A percentile compares a stretch with the other conserved stretches of the same genome.
Evolutionary conservation across 2,888 invertebrate species (phyloP).

Genomic region (Cosmorhoe ocellata): DNA sequence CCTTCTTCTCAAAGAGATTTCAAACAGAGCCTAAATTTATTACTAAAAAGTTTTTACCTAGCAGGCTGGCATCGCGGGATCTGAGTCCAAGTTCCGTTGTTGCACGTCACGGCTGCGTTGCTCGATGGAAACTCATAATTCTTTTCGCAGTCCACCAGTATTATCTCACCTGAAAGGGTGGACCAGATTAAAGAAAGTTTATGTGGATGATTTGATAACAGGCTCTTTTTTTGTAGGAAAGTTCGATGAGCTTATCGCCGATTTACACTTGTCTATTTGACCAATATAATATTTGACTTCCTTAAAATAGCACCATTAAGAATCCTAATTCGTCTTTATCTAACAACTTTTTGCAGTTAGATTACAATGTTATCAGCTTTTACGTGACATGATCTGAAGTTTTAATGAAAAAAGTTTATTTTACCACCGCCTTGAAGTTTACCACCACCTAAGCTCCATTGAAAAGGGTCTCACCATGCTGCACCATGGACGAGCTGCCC

Average conservation of each 20-base stretch:
- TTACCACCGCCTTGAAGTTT: no score
- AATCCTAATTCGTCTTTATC: no score
- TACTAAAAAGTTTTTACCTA: conserved; percentile 83
- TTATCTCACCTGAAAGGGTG: conserved; percentile 67
- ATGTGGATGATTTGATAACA: background rate
- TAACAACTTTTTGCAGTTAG: no score
- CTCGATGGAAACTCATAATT: conserved; percentile 92
- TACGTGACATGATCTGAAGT: no score
- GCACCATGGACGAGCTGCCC: conserved; percentile 78
- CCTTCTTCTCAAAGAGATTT: no score
- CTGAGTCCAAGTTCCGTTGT: conserved; percentile 97
- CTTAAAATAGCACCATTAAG: no score
- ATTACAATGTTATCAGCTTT: no score
- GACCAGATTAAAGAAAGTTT: background rate
- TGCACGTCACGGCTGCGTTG: conserved; percentile 90
- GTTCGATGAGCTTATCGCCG: background rate
- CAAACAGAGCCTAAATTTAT: no score
- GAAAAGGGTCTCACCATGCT: conserved; percentile 61
- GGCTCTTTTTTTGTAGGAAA: no score
- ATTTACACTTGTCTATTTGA: no score
- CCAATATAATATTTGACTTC: no score
- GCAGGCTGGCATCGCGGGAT: conserved; percentile 93
- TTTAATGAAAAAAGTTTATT: no score
- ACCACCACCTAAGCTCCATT: background rate
- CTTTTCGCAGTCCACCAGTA: conserved; percentile 89